Conservation (phyloP, 2,797 vertebrate genomes). For the Gouania willdenowi region DNA sequence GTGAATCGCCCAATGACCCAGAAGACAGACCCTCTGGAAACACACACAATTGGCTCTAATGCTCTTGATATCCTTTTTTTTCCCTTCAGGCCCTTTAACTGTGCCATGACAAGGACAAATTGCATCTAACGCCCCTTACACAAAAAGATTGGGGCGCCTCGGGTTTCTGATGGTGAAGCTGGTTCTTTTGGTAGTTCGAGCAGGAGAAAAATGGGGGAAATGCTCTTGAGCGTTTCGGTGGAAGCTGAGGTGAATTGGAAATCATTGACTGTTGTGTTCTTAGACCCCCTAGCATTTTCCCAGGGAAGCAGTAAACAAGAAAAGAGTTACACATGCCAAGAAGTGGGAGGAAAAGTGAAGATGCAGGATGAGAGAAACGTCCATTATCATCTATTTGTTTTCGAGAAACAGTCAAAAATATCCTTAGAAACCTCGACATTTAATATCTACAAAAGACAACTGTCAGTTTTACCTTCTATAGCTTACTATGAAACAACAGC, state of each 20-base stretch:
- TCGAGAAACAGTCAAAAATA: too few relatives aligned
- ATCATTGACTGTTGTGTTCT: conserved; percentile 48
- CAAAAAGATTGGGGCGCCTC: conserved; percentile 50
- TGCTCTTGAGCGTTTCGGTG: conserved; percentile 29
- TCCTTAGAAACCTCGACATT: too few relatives aligned
- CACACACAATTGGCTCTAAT: conserved; percentile 50
- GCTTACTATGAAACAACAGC: too few relatives aligned
- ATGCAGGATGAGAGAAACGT: background rate
- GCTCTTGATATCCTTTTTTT: conserved; percentile 43
- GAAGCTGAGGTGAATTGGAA: conserved; percentile 54
- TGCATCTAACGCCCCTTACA: conserved; percentile 59
- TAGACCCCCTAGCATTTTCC: conserved; percentile 50
- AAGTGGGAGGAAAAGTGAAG: background rate
- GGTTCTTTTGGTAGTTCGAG: conserved; percentile 39
- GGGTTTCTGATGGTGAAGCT: conserved; percentile 33
- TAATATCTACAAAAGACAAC: too few relatives aligned
- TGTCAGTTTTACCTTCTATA: too few relatives aligned
- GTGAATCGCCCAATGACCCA: conserved; percentile 68
- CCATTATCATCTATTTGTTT: too few relatives aligned
- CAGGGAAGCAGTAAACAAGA: conserved; percentile 45
- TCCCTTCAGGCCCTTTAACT: conserved; percentile 48
- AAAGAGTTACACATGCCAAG: conserved; percentile 1
- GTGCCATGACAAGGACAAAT: conserved; percentile 74
- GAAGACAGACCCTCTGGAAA: conserved; percentile 58
- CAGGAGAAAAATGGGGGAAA: conserved; percentile 38